Conservation (phyloP, 2,888 invertebrate genomes). For the Acrocyrtus sp. region DNA sequence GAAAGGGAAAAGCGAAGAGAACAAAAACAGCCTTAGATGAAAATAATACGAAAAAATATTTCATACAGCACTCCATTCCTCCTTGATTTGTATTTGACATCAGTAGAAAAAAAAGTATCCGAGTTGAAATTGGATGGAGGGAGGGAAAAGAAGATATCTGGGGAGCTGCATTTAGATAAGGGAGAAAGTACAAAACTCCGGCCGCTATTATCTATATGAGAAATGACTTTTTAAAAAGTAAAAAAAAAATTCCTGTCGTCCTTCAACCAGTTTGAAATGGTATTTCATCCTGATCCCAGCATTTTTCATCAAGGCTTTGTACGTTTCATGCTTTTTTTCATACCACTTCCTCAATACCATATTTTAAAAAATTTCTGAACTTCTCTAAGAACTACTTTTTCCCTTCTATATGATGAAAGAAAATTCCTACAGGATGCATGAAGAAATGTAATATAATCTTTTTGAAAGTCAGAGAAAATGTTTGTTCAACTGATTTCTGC, state of each 20-base stretch:
- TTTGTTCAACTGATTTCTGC: conserved; percentile 42
- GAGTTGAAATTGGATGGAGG: not conserved
- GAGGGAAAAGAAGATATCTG: not conserved
- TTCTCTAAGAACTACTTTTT: not conserved
- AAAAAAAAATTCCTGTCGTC: not conserved
- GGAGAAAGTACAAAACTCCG: too few species aligned
- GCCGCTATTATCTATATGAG: too few species aligned
- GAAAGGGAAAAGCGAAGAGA: conserved; percentile 7
- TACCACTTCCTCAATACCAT: not conserved
- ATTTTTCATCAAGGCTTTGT: not conserved
- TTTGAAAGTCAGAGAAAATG: not conserved
- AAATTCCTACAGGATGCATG: not conserved
- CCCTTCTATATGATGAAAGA: not conserved
- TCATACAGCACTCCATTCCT: not conserved
- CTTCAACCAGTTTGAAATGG: not conserved
- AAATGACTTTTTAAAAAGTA: not conserved
- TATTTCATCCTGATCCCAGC: not conserved
- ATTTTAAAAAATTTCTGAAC: not conserved
- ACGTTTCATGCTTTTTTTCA: not conserved
- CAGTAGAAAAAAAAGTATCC: not conserved
- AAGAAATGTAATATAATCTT: conserved; percentile 27
- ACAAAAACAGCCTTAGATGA: not conserved
- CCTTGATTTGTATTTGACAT: conserved; percentile 12
- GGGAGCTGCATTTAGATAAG: too few species aligned
- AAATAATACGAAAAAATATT: not conserved